Conservation (phyloP, 2,888 invertebrate species). For the Drosophila paramelanica region DNA sequence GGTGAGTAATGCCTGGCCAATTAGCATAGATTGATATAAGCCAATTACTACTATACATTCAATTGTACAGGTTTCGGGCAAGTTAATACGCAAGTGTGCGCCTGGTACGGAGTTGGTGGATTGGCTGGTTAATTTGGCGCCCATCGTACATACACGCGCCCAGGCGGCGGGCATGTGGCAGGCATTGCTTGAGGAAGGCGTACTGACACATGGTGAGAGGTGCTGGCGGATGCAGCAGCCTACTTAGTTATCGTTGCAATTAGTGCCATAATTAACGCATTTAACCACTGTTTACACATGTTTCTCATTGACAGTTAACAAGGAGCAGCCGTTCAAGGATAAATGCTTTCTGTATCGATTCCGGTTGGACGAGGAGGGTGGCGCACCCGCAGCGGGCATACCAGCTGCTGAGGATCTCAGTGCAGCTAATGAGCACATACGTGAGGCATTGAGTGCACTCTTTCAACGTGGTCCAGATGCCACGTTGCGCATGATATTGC, state of each 20-base stretch:
- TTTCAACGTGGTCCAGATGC: conserved; percentile 92
- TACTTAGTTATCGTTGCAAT: conserved; percentile 11
- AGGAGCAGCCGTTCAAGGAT: conserved; percentile 93
- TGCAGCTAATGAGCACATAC: conserved; percentile 89
- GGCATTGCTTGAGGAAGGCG: conserved; percentile 91
- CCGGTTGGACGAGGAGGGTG: conserved; percentile 89
- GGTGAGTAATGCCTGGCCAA: conserved; percentile 71
- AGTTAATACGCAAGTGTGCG: conserved; percentile 89
- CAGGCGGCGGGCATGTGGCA: conserved; percentile 94
- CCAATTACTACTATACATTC: conserved; percentile 2
- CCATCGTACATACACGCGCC: conserved; percentile 88
- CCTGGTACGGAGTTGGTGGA: conserved; percentile 93
- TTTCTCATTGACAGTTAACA: conserved; percentile 86
- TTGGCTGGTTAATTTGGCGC: conserved; percentile 89
- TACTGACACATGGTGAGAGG: conserved; percentile 89
- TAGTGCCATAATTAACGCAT: conserved; percentile 32
- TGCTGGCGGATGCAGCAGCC: neutral
- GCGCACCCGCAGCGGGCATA: conserved; percentile 85
- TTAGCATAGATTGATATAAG: conserved; percentile 5
- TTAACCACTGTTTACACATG: conserved; percentile 34
- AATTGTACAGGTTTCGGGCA: conserved; percentile 86
- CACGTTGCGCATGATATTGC: conserved; percentile 91
- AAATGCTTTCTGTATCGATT: conserved; percentile 93
- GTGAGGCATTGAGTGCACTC: conserved; percentile 88
- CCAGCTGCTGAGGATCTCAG: conserved; percentile 87